Evolutionary conservation across 1,140 invertebrate genomes (phyloP), one percentile per base, ranked within the genome.

Genomic region (Oryzaephilus surinamensis): DNA sequence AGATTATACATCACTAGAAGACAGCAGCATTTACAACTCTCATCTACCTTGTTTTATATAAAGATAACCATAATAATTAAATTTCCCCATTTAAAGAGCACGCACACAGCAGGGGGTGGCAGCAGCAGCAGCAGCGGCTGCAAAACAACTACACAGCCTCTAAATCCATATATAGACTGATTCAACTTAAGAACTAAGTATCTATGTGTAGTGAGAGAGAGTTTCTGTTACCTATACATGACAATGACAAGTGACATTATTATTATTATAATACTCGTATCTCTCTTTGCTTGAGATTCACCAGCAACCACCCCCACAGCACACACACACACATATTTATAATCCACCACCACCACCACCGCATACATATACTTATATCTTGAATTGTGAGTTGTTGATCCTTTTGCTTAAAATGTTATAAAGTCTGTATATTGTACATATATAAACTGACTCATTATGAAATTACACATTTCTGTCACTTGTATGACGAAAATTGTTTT

Each of bases 21-120:
- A 53, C 47, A 49, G 46, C 30, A 17, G 28, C 41, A 35, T 19
- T 30, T 17, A n/a, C n/a, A 20, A n/a, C 39, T 26, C 51, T 37
- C 45, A 42, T 52, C 54, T 57, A 59, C 57, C 57, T 59, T 59
- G 53, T 37, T 54, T 52, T 56, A 55, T 8, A 24, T 54, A 57
- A 59, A 56, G 53, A 57, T 57, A 57, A 59, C 55, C 53, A 50
- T 60, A 60, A 56, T 60, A 58, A 60, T 60, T 57, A 59, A 57
- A 57, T 55, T 47, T 47, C 46, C 48, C 49, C 49, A 42, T 46
- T 56, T 44, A 43, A n/a, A 26, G n/a, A n/a, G 11, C 14, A 10
- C 10, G 15, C 15, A 20, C 11, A n/a, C 12, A 7, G 12, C 10
- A 26, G 20, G 10, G 27, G 37, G 34, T 45, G 35, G 29, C 24